Evolutionary conservation across 2,113 vertebrate species (phyloP).

Genomic region (Halichoerus grypus): DNA sequence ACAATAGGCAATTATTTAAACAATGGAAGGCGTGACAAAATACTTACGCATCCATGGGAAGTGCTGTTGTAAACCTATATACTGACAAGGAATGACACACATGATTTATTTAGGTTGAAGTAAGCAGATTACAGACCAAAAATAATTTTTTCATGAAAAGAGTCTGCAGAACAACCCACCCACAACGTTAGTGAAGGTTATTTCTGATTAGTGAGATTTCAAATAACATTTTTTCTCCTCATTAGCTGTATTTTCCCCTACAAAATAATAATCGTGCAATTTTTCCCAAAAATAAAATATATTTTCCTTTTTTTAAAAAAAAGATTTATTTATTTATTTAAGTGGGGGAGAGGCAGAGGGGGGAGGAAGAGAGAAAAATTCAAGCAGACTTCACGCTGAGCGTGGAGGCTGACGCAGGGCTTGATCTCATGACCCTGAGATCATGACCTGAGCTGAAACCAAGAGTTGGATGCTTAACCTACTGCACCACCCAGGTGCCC

Average conservation of each 20-base stretch:
- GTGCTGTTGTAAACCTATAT: neutral
- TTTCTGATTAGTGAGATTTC: neutral
- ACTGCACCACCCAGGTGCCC: neutral
- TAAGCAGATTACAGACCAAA: neutral
- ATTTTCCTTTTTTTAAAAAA: neutral
- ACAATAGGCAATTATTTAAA: constrained; percentile 6
- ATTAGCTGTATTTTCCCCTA: neutral
- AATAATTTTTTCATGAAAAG: neutral
- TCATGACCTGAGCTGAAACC: neutral
- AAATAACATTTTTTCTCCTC: neutral
- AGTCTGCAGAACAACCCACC: neutral
- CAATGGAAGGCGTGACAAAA: neutral
- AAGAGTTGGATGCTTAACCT: neutral
- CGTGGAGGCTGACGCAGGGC: neutral
- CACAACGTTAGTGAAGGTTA: neutral
- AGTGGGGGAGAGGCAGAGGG: too few relatives aligned
- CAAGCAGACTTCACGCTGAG: neutral
- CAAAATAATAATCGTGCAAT: neutral
- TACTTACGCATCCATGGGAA: neutral
- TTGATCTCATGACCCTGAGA: neutral
- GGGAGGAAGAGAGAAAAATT: too few relatives aligned
- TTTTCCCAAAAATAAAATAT: neutral
- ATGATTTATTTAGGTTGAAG: neutral
- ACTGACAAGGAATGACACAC: neutral
- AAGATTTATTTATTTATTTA: too few relatives aligned